These are phyloP conservation scores for Merluccius polli DNA, from an alignment of 2,797 vertebrate species.

Conservation along the genomic window DNA sequence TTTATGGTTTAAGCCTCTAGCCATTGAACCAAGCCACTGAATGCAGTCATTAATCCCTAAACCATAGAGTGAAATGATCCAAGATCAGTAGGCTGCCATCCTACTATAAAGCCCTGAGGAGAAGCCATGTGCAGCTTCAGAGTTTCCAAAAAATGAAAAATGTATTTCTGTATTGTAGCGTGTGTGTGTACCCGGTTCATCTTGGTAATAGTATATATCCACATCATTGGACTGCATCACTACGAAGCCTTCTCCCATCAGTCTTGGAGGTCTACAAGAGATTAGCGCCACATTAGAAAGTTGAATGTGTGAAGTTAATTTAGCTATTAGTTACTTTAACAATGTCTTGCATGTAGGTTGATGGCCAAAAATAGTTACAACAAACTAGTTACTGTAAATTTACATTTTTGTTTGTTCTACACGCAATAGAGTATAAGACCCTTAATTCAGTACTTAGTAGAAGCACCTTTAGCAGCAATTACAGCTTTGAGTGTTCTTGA, in stretches of 20 bases:
- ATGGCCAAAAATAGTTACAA: neutral
- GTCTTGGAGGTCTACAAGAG: slow-evolving; percentile 83
- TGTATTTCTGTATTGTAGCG: neutral
- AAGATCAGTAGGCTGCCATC: no score
- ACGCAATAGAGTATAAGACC: neutral
- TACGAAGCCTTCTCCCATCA: slow-evolving; percentile 99
- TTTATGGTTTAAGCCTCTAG: no score
- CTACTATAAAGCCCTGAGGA: no score
- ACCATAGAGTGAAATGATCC: no score
- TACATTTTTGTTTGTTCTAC: no score
- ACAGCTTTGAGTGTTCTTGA: neutral
- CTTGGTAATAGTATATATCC: slow-evolving; percentile 98
- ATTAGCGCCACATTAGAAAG: slow-evolving; percentile 10
- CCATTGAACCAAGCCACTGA: no score
- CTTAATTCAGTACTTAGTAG: neutral
- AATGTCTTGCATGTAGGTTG: no score
- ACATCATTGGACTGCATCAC: slow-evolving; percentile 99
- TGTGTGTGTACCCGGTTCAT: slow-evolving; percentile 84
- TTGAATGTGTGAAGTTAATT: neutral
- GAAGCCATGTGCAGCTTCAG: no score
- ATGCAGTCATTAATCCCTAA: no score
- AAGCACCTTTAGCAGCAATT: neutral
- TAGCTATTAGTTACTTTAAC: no score
- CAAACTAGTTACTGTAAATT: no score
- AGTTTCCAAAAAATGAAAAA: no score